Percentiles rank a stretch among this genome's conserved stretches.
phyloP scores from a whole-genome alignment of 1,140 invertebrate species.

The Pogonomyrmex californicus region DNA sequence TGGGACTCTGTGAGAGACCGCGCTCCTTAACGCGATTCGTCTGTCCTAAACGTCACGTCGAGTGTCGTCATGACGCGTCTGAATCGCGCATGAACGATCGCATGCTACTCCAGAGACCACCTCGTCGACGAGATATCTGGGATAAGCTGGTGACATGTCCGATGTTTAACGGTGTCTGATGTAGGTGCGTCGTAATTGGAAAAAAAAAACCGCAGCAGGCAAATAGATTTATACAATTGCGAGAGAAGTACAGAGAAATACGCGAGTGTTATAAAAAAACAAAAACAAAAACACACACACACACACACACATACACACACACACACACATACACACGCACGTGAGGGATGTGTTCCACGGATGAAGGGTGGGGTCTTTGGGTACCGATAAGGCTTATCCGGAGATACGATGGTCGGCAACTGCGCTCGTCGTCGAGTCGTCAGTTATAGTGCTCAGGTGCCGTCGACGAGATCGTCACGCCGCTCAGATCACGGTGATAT shows the following conservation, averaged over 20 bases:
- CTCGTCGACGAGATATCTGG: conserved; percentile 11
- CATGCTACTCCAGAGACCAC: not conserved
- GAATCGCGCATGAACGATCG: conserved; percentile 56
- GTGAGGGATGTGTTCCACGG: conserved; percentile 69
- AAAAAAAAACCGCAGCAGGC: not conserved
- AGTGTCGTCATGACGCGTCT: conserved; percentile 42
- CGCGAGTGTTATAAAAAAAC: not conserved
- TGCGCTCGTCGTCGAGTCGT: conserved; percentile 58
- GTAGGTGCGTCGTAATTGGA: conserved; percentile 11
- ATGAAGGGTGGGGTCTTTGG: conserved; percentile 73
- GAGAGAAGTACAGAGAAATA: not conserved
- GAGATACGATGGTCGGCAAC: conserved; percentile 75
- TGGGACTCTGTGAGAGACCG: conserved; percentile 40
- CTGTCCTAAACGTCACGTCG: not conserved
- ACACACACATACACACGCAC: not conserved
- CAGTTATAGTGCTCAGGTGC: conserved; percentile 77
- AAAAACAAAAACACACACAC: not conserved
- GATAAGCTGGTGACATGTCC: conserved; percentile 15
- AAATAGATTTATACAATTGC: not conserved
- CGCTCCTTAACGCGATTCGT: conserved; percentile 36
- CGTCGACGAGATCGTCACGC: conserved; percentile 68
- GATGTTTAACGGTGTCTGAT: not conserved
- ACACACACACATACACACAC: too few relatives aligned
- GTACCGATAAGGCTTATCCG: conserved; percentile 77
- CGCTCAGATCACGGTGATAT: conserved; percentile 57